These are phyloP conservation scores for Chrysochloris asiatica DNA, from an alignment of 2,113 vertebrate genomes.

Conservation along the genomic window DNA sequence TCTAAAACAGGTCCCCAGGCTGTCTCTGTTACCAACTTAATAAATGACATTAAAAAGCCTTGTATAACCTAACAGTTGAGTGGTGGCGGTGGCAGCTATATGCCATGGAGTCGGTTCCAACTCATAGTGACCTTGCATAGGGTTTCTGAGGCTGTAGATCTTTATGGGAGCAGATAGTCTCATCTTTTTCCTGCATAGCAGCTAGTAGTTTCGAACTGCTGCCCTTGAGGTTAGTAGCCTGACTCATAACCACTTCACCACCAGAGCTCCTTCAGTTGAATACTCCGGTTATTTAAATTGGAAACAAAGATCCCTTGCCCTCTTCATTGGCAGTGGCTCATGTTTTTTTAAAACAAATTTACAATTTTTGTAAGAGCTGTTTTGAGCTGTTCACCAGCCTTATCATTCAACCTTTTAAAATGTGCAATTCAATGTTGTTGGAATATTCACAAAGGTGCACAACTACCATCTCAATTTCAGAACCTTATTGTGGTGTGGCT, in stretches of 20 bases:
- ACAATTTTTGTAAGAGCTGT: not conserved
- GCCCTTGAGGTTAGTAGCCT: no score
- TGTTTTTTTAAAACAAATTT: not conserved
- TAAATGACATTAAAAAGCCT: not conserved
- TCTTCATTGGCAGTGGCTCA: not conserved
- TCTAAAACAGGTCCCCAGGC: constrained; percentile 35
- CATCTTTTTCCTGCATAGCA: no score
- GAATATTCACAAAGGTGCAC: not conserved
- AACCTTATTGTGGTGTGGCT: no score
- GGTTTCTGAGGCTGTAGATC: no score
- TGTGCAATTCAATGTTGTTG: not conserved
- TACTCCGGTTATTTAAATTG: not conserved
- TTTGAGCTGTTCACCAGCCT: not conserved
- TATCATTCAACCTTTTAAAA: not conserved
- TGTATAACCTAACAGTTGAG: not conserved
- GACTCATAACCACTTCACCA: no score
- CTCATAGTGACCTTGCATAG: no score
- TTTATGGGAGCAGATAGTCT: no score
- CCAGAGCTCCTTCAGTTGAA: no score
- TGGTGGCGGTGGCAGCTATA: no score
- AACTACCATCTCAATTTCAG: not conserved
- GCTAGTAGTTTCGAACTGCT: no score
- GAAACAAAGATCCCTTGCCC: not conserved
- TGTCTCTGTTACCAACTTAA: not conserved
- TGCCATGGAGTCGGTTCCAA: no score